Evolutionary conservation across 2,888 invertebrate genomes (phyloP).

Genomic region (Apotomis turbidana): DNA sequence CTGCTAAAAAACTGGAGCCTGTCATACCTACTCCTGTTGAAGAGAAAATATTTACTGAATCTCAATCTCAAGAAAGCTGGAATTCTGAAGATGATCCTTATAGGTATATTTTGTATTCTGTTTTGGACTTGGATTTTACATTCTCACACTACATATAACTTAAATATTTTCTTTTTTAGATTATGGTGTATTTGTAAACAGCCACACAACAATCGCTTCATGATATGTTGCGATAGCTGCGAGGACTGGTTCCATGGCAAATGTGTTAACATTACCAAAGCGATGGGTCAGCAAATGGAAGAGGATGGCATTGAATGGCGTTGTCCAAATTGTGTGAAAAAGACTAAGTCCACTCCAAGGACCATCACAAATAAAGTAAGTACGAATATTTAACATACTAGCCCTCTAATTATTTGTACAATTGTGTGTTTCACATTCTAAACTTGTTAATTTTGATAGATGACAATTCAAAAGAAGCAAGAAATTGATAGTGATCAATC

Average conservation of each 20-base stretch:
- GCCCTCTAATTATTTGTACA: neutral
- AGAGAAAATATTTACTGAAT: slow-evolving; percentile 80
- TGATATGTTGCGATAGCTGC: slow-evolving; percentile 98
- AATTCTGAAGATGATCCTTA: slow-evolving; percentile 97
- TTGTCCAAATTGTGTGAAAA: slow-evolving; percentile 92
- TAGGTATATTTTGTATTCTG: slow-evolving; percentile 70
- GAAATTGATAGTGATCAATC: slow-evolving; percentile 51
- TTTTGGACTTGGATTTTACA: neutral
- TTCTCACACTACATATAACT: neutral
- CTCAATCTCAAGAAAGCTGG: slow-evolving; percentile 86
- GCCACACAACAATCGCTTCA: slow-evolving; percentile 97
- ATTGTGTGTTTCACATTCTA: neutral
- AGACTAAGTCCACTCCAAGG: slow-evolving; percentile 67
- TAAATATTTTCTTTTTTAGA: slow-evolving; percentile 64
- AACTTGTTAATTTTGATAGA: slow-evolving; percentile 3
- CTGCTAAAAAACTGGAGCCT: slow-evolving; percentile 63
- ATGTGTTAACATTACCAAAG: slow-evolving; percentile 96
- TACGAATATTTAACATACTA: neutral
- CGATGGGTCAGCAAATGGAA: slow-evolving; percentile 96
- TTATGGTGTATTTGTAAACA: slow-evolving; percentile 98
- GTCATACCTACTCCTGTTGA: slow-evolving; percentile 50
- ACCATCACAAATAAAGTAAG: slow-evolving; percentile 54
- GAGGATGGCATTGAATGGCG: slow-evolving; percentile 94
- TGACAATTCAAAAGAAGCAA: slow-evolving; percentile 46
- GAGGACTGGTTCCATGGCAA: slow-evolving; percentile 99